Evolutionary conservation across 2,888 invertebrate species (phyloP).

Genomic region (Rhimphoctona megacephalus): DNA sequence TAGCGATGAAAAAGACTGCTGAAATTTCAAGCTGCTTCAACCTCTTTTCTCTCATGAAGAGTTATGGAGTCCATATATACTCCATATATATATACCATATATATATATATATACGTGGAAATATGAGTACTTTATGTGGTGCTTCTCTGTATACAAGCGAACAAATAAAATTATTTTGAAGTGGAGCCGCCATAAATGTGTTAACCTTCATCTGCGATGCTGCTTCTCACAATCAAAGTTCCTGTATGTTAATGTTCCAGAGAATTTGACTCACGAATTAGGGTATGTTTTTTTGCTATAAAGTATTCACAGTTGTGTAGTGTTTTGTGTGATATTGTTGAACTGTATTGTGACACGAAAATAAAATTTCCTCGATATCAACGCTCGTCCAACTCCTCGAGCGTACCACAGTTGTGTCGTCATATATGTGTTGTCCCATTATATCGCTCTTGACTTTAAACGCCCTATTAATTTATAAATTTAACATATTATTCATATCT

Average conservation of each 20-base stretch:
- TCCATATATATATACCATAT: too few relatives aligned
- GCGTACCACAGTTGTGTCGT: too few relatives aligned
- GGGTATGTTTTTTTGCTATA: background rate
- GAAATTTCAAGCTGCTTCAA: constrained; percentile 4
- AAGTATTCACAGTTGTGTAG: background rate
- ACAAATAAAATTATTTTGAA: background rate
- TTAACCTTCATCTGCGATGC: background rate
- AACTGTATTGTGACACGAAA: background rate
- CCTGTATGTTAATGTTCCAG: background rate
- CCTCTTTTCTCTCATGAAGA: background rate
- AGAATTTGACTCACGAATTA: constrained; percentile 4
- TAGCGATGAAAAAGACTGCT: too few relatives aligned
- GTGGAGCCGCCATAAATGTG: background rate
- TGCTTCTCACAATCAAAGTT: background rate
- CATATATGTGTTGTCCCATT: too few relatives aligned
- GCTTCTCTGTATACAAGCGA: background rate
- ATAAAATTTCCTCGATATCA: too few relatives aligned
- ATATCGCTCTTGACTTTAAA: too few relatives aligned
- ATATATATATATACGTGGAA: too few relatives aligned
- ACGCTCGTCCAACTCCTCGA: too few relatives aligned
- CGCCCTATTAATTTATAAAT: too few relatives aligned
- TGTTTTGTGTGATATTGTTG: background rate
- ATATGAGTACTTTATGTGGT: background rate
- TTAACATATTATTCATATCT: too few relatives aligned
- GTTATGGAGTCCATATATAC: background rate